These are phyloP conservation scores for Colletes gigas DNA, from an alignment of 1,140 invertebrate species.

Conservation along the genomic window DNA sequence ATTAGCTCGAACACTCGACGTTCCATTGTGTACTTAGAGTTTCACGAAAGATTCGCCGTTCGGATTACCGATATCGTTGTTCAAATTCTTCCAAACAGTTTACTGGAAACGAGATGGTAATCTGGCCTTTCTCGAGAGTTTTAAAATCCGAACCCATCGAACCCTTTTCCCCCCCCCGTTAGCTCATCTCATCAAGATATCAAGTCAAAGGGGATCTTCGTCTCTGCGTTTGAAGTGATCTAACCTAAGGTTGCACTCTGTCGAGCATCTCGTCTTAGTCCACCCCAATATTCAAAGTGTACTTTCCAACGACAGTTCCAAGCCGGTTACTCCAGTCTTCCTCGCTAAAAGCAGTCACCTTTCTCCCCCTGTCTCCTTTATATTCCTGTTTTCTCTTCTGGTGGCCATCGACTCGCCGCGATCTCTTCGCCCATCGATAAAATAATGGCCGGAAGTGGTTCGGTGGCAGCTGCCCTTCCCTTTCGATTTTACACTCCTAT, in stretches of 20 bases:
- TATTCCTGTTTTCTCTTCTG: slow-evolving; percentile 29
- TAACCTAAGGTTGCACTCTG: slow-evolving; percentile 34
- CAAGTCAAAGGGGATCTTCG: slow-evolving; percentile 47
- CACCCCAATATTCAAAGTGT: slow-evolving; percentile 60
- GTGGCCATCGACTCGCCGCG: slow-evolving; percentile 24
- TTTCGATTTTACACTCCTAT: neutral
- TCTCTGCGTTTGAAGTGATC: slow-evolving; percentile 30
- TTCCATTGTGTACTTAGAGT: too few species aligned
- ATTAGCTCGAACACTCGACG: too few species aligned
- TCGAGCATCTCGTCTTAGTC: slow-evolving; percentile 27
- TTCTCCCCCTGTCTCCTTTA: slow-evolving; percentile 17
- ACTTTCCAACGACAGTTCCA: slow-evolving; percentile 49
- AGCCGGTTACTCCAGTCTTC: slow-evolving; percentile 49
- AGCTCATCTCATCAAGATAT: slow-evolving; percentile 48
- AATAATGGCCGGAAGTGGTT: slow-evolving; percentile 44
- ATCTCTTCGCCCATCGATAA: slow-evolving; percentile 47
- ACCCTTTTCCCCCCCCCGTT: neutral
- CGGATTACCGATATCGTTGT: neutral
- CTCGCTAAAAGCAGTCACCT: slow-evolving; percentile 51
- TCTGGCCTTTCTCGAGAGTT: neutral
- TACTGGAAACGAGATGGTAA: neutral
- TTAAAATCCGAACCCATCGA: neutral
- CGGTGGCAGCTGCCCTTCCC: neutral
- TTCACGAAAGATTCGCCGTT: too few species aligned
- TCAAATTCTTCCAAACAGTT: neutral